Evolutionary conservation across 2,113 vertebrate genomes (phyloP).

Genomic region (Thymallus thymallus): DNA sequence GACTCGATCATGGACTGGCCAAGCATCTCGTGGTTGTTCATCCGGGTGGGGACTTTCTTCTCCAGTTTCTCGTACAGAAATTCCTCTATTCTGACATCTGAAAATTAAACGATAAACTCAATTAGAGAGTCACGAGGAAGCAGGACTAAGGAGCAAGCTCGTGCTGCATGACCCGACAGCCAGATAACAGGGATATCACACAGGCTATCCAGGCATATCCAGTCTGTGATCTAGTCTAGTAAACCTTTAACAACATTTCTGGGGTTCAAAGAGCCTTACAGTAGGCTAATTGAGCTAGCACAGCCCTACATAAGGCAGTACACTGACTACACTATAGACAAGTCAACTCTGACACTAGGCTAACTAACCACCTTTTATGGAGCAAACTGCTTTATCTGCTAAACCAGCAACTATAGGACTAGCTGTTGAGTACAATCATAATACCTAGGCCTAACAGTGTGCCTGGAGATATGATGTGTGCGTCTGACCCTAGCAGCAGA

Average conservation of each 20-base stretch:
- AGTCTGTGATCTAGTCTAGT: not conserved
- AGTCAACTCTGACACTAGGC: no score
- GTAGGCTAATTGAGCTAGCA: not conserved
- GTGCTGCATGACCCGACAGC: slow-evolving; percentile 1
- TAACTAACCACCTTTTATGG: not conserved
- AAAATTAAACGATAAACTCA: slow-evolving; percentile 53
- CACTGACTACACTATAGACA: not conserved
- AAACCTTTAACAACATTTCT: no score
- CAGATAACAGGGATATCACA: not conserved
- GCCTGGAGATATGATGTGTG: not conserved
- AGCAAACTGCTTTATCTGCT: not conserved
- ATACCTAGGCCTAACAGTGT: not conserved
- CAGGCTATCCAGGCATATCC: not conserved
- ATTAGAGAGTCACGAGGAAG: slow-evolving; percentile 68
- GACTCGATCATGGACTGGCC: slow-evolving; percentile 95
- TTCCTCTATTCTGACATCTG: slow-evolving; percentile 97
- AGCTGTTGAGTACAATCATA: not conserved
- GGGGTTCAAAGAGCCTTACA: no score
- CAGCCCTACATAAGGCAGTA: not conserved
- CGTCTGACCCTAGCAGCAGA: slow-evolving; percentile 6
- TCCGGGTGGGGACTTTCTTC: slow-evolving; percentile 89
- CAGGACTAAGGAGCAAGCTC: not conserved
- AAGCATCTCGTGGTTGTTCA: slow-evolving; percentile 93
- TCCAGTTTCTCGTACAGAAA: slow-evolving; percentile 98
- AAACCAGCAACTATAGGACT: not conserved